Conservation (phyloP, 2,888 invertebrate genomes). For the Apamea crenata region DNA sequence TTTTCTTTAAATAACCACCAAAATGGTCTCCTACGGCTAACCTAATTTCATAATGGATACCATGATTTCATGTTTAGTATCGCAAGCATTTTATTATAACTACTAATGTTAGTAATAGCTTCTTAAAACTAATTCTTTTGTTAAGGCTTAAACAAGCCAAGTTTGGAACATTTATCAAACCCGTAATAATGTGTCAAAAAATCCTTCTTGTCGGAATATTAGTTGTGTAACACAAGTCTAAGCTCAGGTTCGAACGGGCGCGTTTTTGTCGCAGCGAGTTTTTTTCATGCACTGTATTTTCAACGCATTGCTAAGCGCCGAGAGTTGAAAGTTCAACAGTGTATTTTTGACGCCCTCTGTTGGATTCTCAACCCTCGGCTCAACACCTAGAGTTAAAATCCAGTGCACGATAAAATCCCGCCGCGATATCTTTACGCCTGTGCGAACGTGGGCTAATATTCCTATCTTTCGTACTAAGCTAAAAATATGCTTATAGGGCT, state of each 20-base stretch:
- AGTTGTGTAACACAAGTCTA: constrained; percentile 11
- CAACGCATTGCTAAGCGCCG: background rate
- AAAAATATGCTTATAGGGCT: constrained; percentile 15
- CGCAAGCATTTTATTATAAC: constrained; percentile 54
- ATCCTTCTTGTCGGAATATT: constrained; percentile 31
- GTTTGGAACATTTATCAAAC: constrained; percentile 67
- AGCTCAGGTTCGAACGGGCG: background rate
- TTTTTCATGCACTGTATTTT: background rate
- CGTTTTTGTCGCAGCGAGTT: background rate
- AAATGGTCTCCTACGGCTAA: constrained; percentile 33
- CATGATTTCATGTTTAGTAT: constrained; percentile 42
- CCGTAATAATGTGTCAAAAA: constrained; percentile 66
- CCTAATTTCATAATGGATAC: constrained; percentile 50
- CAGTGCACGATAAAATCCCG: background rate
- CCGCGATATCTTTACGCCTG: background rate
- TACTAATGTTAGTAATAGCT: constrained; percentile 63
- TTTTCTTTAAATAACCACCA: constrained; percentile 14
- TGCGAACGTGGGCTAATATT: constrained; percentile 19
- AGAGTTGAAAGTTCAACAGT: too few relatives aligned
- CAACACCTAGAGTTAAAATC: background rate
- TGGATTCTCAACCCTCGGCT: too few relatives aligned
- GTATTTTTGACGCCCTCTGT: too few relatives aligned
- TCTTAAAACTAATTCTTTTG: constrained; percentile 62
- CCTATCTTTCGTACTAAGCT: constrained; percentile 22
- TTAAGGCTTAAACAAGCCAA: constrained; percentile 63